Base-by-base conservation (phyloP, 2,797 vertebrate genomes). In the Cuniculus paca region DNA sequence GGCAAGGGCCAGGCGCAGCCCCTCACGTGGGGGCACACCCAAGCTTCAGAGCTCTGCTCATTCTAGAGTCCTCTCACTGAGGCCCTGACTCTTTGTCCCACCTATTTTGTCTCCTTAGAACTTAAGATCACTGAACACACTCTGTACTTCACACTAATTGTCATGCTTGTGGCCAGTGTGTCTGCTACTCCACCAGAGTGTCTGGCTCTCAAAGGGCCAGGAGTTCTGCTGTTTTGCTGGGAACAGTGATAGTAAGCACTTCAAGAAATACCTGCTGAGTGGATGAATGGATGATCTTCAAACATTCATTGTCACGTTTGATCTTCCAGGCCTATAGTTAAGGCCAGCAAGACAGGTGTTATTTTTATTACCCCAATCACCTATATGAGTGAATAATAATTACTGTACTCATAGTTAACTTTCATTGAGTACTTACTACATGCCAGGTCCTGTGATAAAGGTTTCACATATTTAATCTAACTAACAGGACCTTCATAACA, bases 401-500 rank as follows among this genome's bases (percentile, higher is more conserved):
- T 77, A 87, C 0, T 4, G 85, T 39, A 20, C n/a, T 87, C 48
- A 91, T 24, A 68, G 58, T 52, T 79, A 54, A 48, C 48, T 91
- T 96, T 94, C 54, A 95, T 16, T 65, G 93, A 94, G 80, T 83
- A 81, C 84, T 81, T 96, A 86, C 65, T 90, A 58, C 45, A 77
- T 28, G 77, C 81, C 88, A 93, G 54, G 50, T 31, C 65, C 81
- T 36, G 8, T 22, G 48, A 70, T 56, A 56, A 85, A 63, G 42
- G 60, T 58, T 61, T 60, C 77, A 78, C 13, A 48, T 10, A 39
- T 28, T 80, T 45, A 75, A 89, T 68, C n/a, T 78, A 72, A 90
- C 72, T 89, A 91, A 85, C 28, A 31, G 65, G 58, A 24, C 60
- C 50, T 80, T 63, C 31, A 28, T 5, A 68, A 63, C 42, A n/a